Percentiles rank a stretch among this genome's conserved stretches.
These are phyloP conservation scores for Lucinisca nassula DNA, from an alignment of 2,888 invertebrate species.

Conservation along the genomic window DNA sequence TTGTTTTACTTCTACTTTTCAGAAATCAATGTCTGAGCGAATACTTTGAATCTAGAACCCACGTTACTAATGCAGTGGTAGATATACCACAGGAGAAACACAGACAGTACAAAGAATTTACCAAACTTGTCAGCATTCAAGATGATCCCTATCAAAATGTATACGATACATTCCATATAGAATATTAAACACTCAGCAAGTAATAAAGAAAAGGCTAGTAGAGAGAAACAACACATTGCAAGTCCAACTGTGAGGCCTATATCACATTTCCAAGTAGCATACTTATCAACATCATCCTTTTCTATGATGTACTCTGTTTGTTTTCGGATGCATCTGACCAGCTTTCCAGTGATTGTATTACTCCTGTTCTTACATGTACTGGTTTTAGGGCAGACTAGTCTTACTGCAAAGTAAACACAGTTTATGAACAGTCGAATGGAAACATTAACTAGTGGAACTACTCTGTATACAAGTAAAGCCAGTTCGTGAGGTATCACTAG, in stretches of 20 bases:
- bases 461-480: neutral
- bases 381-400: neutral
- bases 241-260: neutral
- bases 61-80: slow-evolving; percentile 47
- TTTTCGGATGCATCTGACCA: neutral
- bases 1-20: too few relatives aligned
- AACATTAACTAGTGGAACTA: neutral
- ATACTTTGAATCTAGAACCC: slow-evolving; percentile 17
- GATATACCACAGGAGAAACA: slow-evolving; percentile 41
- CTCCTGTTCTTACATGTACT: neutral
- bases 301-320: slow-evolving; percentile 20
- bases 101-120: slow-evolving; percentile 38
- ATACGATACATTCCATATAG: slow-evolving; percentile 55
- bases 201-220: slow-evolving; percentile 28
- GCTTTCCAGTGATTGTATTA: neutral
- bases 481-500: neutral
- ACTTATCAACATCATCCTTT: slow-evolving; percentile 9
- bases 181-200: slow-evolving; percentile 53
- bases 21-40: slow-evolving; percentile 39
- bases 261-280: slow-evolving; percentile 11
- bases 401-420: neutral
- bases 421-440: neutral
- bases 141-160: slow-evolving; percentile 43
- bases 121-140: slow-evolving; percentile 40
- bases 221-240: slow-evolving; percentile 26